Evolutionary conservation across 2,797 vertebrate genomes (phyloP).

Genomic region (Corythornis leucogaster): DNA sequence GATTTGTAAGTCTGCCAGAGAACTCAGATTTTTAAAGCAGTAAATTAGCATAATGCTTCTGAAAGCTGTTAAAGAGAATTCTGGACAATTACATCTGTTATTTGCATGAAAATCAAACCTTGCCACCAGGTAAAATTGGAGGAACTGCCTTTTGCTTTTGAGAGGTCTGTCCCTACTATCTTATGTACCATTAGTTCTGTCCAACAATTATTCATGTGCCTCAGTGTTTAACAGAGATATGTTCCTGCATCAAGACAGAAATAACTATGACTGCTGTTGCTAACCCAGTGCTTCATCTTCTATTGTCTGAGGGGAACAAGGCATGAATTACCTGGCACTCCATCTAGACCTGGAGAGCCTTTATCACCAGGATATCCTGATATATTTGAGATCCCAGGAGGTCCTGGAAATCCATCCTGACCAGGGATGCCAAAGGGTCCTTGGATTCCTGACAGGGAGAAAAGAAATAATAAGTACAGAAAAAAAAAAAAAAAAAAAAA

Average conservation of each 20-base stretch:
- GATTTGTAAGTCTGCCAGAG: not conserved
- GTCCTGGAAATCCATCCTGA: conserved; percentile 81
- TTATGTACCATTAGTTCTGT: not conserved
- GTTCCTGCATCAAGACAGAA: not conserved
- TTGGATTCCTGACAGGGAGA: conserved; percentile 79
- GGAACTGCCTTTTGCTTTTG: not conserved
- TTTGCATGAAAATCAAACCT: not conserved
- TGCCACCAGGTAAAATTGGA: not conserved
- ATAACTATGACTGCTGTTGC: not conserved
- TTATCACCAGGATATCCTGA: conserved; percentile 84
- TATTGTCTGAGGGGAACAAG: not conserved
- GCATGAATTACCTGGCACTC: conserved; percentile 77
- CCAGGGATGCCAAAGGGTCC: conserved; percentile 85
- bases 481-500: not conserved
- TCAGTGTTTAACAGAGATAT: not conserved
- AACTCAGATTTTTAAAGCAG: not conserved
- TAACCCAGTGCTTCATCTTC: not conserved
- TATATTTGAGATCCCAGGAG: conserved; percentile 79
- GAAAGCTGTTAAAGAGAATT: not conserved
- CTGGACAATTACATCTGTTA: not conserved
- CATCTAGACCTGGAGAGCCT: conserved; percentile 83
- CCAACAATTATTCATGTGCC: not conserved
- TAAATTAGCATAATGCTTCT: not conserved
- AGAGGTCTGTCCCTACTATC: not conserved
- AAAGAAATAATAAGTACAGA: not conserved